phyloP scores from a whole-genome alignment of 2,113 vertebrate species.

The Kryptolebias marmoratus region DNA sequence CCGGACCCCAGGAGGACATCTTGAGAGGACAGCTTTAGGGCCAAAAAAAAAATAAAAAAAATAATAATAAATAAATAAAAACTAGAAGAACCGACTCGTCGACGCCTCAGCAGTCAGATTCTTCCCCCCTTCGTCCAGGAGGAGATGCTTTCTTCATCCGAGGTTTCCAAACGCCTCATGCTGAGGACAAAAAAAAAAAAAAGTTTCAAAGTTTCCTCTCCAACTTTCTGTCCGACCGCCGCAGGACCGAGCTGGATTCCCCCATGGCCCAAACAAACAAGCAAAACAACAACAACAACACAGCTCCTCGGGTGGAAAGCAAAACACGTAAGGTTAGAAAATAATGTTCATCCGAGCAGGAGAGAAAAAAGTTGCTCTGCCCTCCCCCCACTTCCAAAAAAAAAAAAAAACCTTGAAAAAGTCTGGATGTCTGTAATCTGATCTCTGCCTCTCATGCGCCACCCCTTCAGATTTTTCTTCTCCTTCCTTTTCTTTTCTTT shows the following conservation, averaged over 20 bases:
- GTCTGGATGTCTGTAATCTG: conserved; percentile 81
- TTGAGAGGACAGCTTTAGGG: conserved; percentile 64
- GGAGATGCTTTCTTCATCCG: conserved; percentile 12
- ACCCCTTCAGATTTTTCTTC: conserved; percentile 52
- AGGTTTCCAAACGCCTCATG: conserved; percentile 54
- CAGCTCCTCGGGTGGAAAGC: not conserved
- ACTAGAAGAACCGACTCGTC: not conserved
- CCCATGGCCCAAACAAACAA: conserved; percentile 46
- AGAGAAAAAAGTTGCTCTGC: conserved; percentile 66
- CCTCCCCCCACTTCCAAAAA: conserved; percentile 80
- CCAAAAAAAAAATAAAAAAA: conserved; percentile 16
- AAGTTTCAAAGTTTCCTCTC: conserved; percentile 36
- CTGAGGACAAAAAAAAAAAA: not conserved
- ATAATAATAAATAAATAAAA: too few relatives aligned
- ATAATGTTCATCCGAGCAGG: conserved; percentile 24
- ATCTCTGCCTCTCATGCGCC: conserved; percentile 72
- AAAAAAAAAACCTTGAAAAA: conserved; percentile 77
- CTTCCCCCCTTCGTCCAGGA: not conserved
- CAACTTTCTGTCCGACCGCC: conserved; percentile 45
- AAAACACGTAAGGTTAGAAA: not conserved
- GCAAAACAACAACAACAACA: not conserved
- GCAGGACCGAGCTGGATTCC: conserved; percentile 25
- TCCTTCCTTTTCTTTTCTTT: not conserved
- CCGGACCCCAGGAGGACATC: conserved; percentile 79
- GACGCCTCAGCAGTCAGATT: not conserved